Conservation (phyloP, 2,797 vertebrate genomes). For the Phalloptychus januarius region DNA sequence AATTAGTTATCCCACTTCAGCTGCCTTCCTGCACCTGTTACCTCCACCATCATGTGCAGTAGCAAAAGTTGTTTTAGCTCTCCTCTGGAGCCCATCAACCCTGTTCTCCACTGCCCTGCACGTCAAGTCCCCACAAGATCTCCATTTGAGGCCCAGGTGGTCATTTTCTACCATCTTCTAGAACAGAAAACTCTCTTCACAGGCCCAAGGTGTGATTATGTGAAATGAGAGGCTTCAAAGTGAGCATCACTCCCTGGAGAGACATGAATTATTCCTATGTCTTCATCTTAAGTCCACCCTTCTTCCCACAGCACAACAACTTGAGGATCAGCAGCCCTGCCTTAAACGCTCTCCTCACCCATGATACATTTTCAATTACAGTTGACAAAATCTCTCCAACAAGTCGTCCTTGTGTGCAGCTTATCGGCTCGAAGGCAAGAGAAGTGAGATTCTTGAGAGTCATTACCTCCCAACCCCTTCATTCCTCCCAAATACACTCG, state of each 20-base stretch:
- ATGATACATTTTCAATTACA: constrained; percentile 70
- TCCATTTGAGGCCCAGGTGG: constrained; percentile 22
- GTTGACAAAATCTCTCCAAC: constrained; percentile 60
- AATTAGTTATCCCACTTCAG: background rate
- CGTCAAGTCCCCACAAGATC: constrained; percentile 5
- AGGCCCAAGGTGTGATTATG: constrained; percentile 45
- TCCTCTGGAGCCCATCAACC: background rate
- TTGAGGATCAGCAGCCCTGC: constrained; percentile 54
- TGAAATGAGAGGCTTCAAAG: constrained; percentile 67
- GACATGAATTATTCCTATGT: constrained; percentile 68
- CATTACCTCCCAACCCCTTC: constrained; percentile 33
- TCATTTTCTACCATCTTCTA: constrained; percentile 41
- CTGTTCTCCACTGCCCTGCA: background rate
- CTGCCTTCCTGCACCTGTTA: background rate
- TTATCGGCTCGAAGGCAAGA: constrained; percentile 59
- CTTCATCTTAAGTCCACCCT: constrained; percentile 37
- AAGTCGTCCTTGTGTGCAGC: constrained; percentile 63
- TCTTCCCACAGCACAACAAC: constrained; percentile 44
- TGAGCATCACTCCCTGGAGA: constrained; percentile 52
- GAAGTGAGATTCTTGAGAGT: constrained; percentile 60
- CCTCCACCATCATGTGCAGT: background rate
- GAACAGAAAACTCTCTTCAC: constrained; percentile 22
- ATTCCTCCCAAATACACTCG: constrained; percentile 31
- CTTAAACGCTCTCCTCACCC: constrained; percentile 35
- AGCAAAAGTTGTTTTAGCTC: background rate